Base-by-base conservation (phyloP, 2,797 vertebrate genomes). In the Melanotaenia boesemani region DNA sequence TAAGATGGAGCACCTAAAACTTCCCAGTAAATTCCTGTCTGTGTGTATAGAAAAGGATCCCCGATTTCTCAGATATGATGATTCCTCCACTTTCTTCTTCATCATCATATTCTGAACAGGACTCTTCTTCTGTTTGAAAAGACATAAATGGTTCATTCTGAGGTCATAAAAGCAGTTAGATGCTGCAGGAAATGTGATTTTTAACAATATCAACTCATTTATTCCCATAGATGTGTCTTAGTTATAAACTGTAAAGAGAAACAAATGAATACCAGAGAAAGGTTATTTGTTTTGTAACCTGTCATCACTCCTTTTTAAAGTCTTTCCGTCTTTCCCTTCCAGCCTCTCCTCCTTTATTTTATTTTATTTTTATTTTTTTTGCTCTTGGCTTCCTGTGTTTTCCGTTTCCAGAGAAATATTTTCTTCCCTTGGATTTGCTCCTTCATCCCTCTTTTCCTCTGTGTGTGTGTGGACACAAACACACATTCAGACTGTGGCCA, bases 401-500 rank as follows among this genome's bases (percentile, higher is more conserved):
- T 55, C 52, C 64, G 16, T 28, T 76, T 34, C 65, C 58, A 44
- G 30, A 36, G 20, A 10, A 36, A 60, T 24, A 15, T 37, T 16
- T 60, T 60, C 32, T 60, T 28, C 58, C 28, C 9, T 36, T n/a
- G 7, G n/a, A n/a, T 0, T 44, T 66, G 55, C 61, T 61, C 37
- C 20, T 65, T 24, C 32, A 26, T 69, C 41, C 26, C 5, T 46
- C 36, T 22, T 32, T 13, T 22, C 10, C 58, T 37, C 28, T 37
- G 32, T 22, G 13, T 30, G 30, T 32, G 56, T 20, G 44, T 7
- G 16, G 18, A 50, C 46, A 9, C 22, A 50, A 50, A 50, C 20
- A 50, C 46, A n/a, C 46, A n/a, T 1, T 50, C 20, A 50, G 46
- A 48, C 18, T 16, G 16, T 20, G 18, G 44, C 6, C 4, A 50